Evolutionary conservation across 2,113 vertebrate species (phyloP).

Genomic region (Hypocryptadius cinnamomeus): DNA sequence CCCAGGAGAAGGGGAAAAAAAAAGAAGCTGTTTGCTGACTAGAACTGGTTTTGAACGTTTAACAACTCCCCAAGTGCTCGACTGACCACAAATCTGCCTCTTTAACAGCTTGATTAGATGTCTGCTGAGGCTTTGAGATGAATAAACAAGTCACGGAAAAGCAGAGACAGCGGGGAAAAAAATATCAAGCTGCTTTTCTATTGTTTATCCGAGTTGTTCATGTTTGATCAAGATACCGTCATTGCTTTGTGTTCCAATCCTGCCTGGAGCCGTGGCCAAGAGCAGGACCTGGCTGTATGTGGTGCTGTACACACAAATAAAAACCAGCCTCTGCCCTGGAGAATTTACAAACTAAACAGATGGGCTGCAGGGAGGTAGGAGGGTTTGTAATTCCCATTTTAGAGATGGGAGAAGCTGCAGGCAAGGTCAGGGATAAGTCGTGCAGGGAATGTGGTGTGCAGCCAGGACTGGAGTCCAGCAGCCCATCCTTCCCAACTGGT

Average conservation of each 20-base stretch:
- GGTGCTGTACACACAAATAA: conserved; percentile 36
- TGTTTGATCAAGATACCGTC: conserved; percentile 48
- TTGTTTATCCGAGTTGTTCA: background rate
- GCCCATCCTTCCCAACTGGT: background rate
- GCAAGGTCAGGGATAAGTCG: background rate
- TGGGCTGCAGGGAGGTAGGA: background rate
- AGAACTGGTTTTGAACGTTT: background rate
- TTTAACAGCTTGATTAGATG: conserved; percentile 51
- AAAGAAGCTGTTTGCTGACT: background rate
- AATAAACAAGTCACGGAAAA: conserved; percentile 42
- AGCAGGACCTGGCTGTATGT: conserved; percentile 29
- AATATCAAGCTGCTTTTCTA: conserved; percentile 28
- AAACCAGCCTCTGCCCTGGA: conserved; percentile 29
- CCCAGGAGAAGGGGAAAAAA: background rate
- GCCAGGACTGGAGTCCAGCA: background rate
- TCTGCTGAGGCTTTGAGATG: conserved; percentile 36
- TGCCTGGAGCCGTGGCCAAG: conserved; percentile 7
- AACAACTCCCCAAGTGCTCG: conserved; percentile 9
- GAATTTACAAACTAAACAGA: conserved; percentile 25
- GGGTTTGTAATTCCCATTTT: background rate
- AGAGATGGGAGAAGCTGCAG: background rate
- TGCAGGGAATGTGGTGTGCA: background rate
- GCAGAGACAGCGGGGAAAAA: background rate
- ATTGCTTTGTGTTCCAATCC: conserved; percentile 22
- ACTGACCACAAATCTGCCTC: conserved; percentile 34